Percentiles rank a stretch among this genome's conserved stretches.
phyloP scores from a whole-genome alignment of 2,797 vertebrate genomes.

The Tapirus indicus region DNA sequence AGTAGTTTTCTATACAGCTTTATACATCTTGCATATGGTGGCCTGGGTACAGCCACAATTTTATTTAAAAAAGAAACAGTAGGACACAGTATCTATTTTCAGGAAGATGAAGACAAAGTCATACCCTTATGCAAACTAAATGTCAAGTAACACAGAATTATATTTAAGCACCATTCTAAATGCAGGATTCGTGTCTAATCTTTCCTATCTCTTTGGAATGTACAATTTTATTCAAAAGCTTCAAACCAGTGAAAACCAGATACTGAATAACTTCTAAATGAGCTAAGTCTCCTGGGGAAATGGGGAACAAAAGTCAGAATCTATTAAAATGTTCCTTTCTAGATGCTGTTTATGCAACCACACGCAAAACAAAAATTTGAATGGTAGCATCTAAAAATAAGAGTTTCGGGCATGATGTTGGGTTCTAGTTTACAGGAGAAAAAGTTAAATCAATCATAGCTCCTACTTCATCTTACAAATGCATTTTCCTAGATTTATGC shows the following conservation, averaged over 20 bases:
- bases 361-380: slow-evolving; percentile 71
- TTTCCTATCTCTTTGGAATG: slow-evolving; percentile 69
- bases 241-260: slow-evolving; percentile 81
- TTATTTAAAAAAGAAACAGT: slow-evolving; percentile 64
- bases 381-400: slow-evolving; percentile 86
- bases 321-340: slow-evolving; percentile 76
- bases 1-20: neutral
- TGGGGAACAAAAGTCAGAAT: slow-evolving; percentile 78
- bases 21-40: neutral
- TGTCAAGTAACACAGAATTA: slow-evolving; percentile 72
- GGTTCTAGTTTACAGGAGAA: slow-evolving; percentile 82
- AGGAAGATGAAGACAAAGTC: slow-evolving; percentile 66
- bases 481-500: slow-evolving; percentile 84
- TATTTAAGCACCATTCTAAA: slow-evolving; percentile 74
- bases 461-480: slow-evolving; percentile 85
- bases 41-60: slow-evolving; percentile 17
- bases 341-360: slow-evolving; percentile 71
- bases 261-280: slow-evolving; percentile 83
- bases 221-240: slow-evolving; percentile 78
- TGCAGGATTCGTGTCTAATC: slow-evolving; percentile 78
- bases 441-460: slow-evolving; percentile 85
- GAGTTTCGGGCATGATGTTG: slow-evolving; percentile 81
- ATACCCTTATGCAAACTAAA: slow-evolving; percentile 78
- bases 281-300: slow-evolving; percentile 71
- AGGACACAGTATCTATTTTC: slow-evolving; percentile 57